Percentiles rank a stretch among this genome's conserved stretches.
Evolutionary conservation across 2,888 invertebrate genomes (phyloP).

Genomic region (Tolmerus cingulatus): DNA sequence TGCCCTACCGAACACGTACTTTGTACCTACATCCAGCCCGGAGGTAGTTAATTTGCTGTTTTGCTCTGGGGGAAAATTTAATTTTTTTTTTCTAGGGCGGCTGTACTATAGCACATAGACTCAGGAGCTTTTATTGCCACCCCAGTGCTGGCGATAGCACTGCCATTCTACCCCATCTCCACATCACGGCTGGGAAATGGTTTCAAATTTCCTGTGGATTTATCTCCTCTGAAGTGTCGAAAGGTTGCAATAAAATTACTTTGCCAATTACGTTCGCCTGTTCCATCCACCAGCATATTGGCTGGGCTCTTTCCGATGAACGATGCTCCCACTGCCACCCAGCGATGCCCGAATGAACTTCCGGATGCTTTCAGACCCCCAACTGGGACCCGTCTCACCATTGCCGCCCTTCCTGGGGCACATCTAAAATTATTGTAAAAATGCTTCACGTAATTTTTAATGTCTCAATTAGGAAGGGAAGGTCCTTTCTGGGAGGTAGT

Average conservation of each 20-base stretch:
- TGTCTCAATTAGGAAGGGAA: conserved; percentile 24
- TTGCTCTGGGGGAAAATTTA: conserved; percentile 44
- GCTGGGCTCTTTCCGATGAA: background rate
- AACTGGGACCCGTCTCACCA: background rate
- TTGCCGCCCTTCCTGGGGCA: background rate
- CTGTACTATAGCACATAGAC: background rate
- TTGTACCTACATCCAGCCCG: conserved; percentile 6
- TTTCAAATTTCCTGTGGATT: conserved; percentile 50
- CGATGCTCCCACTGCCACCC: background rate
- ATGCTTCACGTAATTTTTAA: conserved; percentile 40
- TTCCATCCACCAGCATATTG: background rate
- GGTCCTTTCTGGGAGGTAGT: background rate
- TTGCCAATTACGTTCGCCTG: conserved; percentile 48
- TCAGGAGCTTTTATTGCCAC: conserved; percentile 1
- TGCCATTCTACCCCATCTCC: background rate
- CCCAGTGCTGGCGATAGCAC: background rate
- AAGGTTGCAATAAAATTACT: conserved; percentile 50
- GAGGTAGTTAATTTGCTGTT: conserved; percentile 48
- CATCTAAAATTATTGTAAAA: conserved; percentile 10
- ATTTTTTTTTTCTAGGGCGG: conserved; percentile 40
- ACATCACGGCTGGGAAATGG: conserved; percentile 45
- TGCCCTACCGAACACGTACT: background rate
- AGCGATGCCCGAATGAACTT: background rate
- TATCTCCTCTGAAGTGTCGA: conserved; percentile 48
- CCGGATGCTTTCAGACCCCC: background rate